phyloP scores from a whole-genome alignment of 2,797 vertebrate genomes.

The Loriculus beryllinus region DNA sequence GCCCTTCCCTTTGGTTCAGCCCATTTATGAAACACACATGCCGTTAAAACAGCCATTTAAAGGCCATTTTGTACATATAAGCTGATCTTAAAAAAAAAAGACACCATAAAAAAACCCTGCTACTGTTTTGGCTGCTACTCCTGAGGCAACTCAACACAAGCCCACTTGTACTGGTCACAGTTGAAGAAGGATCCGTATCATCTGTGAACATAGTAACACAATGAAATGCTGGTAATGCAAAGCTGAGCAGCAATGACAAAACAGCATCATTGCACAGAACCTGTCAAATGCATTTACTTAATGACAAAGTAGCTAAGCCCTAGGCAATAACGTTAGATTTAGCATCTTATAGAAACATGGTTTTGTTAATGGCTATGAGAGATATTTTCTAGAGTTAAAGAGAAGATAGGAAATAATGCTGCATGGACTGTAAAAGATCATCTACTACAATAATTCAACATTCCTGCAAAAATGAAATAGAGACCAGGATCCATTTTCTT shows the following conservation, averaged over 20 bases:
- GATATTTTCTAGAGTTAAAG: not conserved
- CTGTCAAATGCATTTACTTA: conserved; percentile 14
- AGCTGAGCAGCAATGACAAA: not conserved
- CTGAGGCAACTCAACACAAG: not conserved
- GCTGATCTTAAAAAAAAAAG: not conserved
- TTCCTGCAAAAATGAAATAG: not conserved
- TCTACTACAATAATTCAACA: not conserved
- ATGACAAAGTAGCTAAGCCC: not conserved
- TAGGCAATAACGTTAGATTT: rapidly evolving
- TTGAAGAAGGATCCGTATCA: not conserved
- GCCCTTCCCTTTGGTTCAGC: not conserved
- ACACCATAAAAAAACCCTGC: not conserved
- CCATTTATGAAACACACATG: not conserved
- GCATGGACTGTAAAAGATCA: not conserved
- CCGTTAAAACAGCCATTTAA: conserved; percentile 8
- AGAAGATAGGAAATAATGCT: not conserved
- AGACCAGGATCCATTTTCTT: not conserved
- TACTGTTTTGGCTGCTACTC: not conserved
- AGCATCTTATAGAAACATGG: not conserved
- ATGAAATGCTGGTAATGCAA: not conserved
- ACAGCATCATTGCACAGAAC: not conserved
- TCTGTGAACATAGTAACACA: not conserved
- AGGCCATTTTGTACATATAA: conserved; percentile 10
- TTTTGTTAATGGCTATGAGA: not conserved
- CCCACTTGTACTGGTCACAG: not conserved